These are phyloP conservation scores for Tapirus terrestris DNA, from an alignment of 2,113 vertebrate species.

Conservation along the genomic window DNA sequence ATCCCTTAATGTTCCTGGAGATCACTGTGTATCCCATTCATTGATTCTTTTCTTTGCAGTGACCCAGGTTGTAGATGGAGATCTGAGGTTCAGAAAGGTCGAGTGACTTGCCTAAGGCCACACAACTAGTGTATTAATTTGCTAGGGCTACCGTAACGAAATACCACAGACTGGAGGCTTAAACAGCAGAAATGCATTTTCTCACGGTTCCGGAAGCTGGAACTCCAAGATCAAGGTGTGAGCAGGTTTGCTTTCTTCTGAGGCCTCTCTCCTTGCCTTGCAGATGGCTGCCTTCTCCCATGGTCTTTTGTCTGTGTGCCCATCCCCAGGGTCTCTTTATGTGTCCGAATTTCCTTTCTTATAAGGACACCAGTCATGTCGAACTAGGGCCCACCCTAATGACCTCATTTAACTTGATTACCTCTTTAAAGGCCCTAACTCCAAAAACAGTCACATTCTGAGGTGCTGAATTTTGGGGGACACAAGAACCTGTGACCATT, in stretches of 20 bases:
- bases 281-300: not conserved
- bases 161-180: not conserved
- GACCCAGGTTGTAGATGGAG: not conserved
- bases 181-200: not conserved
- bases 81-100: not conserved
- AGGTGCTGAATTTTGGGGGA: not conserved
- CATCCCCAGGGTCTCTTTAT: fast-evolving
- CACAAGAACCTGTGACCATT: not conserved
- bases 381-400: not conserved
- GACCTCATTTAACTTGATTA: not conserved
- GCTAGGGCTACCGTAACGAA: not conserved
- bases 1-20: not conserved
- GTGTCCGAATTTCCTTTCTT: not conserved
- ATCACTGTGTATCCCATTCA: not conserved
- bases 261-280: not conserved
- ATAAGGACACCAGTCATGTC: not conserved
- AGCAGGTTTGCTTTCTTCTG: not conserved
- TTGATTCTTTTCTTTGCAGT: not conserved
- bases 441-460: no score
- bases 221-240: not conserved
- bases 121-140: not conserved
- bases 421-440: not conserved
- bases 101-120: not conserved
- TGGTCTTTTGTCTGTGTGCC: no score
- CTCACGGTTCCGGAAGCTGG: not conserved